A percentile compares a stretch with the other conserved stretches of the same genome.
Conservation (phyloP, 2,797 vertebrate genomes). For the Oryzias sinensis region DNA sequence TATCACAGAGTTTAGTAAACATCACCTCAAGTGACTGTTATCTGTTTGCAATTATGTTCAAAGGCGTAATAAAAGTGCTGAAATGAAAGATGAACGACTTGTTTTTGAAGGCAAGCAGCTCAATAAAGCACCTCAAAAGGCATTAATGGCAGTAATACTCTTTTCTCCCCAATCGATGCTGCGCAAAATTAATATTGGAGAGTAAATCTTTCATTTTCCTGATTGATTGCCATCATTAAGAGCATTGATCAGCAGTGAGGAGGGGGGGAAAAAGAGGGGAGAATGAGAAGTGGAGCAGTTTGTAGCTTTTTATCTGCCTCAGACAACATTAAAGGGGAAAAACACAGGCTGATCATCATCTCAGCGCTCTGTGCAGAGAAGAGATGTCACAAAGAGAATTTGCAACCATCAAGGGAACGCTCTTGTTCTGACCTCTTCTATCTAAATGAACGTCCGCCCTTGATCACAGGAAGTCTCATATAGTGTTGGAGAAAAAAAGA, state of each 20-base stretch:
- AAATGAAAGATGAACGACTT: slow-evolving; percentile 74
- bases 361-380: slow-evolving; percentile 45
- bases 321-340: slow-evolving; percentile 47
- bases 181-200: slow-evolving; percentile 74
- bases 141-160: slow-evolving; percentile 73
- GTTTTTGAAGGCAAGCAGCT: slow-evolving; percentile 68
- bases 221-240: slow-evolving; percentile 74
- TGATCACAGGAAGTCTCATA: slow-evolving; percentile 67
- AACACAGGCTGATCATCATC: slow-evolving; percentile 42
- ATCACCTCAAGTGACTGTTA: slow-evolving; percentile 64
- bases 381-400: slow-evolving; percentile 62
- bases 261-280: slow-evolving; percentile 27
- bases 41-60: slow-evolving; percentile 72
- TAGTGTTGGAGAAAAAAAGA: slow-evolving; percentile 52
- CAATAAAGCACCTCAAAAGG: slow-evolving; percentile 66
- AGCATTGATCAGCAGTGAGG: slow-evolving; percentile 65
- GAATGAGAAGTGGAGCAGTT: slow-evolving; percentile 44
- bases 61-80: slow-evolving; percentile 68
- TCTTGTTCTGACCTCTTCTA: slow-evolving; percentile 71
- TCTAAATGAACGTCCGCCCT: slow-evolving; percentile 74
- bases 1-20: slow-evolving; percentile 58
- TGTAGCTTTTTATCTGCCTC: slow-evolving; percentile 60
- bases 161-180: slow-evolving; percentile 68
- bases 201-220: slow-evolving; percentile 75
- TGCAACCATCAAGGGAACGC: slow-evolving; percentile 64